A percentile compares a stretch with the other conserved stretches of the same genome.
These are phyloP conservation scores for Lepidocyrtoides sp. DNA, from an alignment of 2,888 invertebrate genomes.

Conservation along the genomic window DNA sequence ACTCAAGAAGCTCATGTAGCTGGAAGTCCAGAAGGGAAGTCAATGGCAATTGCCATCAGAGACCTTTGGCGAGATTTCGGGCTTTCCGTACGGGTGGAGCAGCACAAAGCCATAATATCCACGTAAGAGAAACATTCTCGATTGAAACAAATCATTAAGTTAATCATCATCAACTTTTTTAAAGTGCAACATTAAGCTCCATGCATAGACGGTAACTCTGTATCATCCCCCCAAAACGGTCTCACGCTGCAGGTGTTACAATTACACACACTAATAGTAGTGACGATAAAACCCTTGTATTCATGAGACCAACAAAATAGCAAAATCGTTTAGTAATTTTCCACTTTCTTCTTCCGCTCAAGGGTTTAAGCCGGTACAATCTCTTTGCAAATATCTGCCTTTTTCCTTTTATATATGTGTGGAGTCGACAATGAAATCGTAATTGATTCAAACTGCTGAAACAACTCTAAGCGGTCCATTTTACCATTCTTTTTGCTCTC, in stretches of 20 bases:
- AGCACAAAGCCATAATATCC: conserved; percentile 84
- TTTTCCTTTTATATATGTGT: conserved; percentile 7
- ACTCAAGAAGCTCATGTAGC: conserved; percentile 84
- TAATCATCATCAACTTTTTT: no score
- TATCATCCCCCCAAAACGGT: conserved; percentile 14
- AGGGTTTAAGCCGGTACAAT: not conserved
- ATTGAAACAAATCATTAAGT: not conserved
- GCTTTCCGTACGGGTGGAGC: conserved; percentile 85
- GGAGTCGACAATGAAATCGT: conserved; percentile 18
- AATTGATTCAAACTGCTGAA: conserved; percentile 50
- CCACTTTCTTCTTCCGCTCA: not conserved
- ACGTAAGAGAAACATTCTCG: conserved; percentile 75
- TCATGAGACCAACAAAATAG: not conserved
- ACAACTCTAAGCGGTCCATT: conserved; percentile 1
- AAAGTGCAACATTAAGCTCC: not conserved
- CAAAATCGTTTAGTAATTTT: not conserved
- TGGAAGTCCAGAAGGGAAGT: conserved; percentile 84
- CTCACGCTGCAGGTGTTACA: conserved; percentile 40
- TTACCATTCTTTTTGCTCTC: conserved; percentile 6
- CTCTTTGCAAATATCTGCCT: not conserved
- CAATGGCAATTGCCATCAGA: conserved; percentile 85
- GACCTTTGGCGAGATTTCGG: conserved; percentile 85
- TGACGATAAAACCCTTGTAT: not conserved
- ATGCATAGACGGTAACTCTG: no score
- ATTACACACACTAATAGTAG: not conserved